These are phyloP conservation scores for Chrysolina haemoptera DNA, from an alignment of 2,888 invertebrate genomes.

Conservation along the genomic window DNA sequence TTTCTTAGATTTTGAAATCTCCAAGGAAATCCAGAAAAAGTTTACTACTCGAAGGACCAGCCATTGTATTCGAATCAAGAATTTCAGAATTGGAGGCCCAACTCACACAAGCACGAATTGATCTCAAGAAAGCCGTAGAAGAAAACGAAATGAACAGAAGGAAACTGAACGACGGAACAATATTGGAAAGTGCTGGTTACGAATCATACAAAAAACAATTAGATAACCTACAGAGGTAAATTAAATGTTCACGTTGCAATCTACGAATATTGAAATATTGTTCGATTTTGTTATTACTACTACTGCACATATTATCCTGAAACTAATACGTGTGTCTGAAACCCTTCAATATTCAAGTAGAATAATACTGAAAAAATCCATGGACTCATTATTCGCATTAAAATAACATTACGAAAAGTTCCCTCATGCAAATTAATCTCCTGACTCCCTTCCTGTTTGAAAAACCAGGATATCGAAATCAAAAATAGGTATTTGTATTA, in stretches of 20 bases:
- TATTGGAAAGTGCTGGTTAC: slow-evolving; percentile 73
- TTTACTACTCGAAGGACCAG: slow-evolving; percentile 78
- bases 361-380: too few relatives aligned
- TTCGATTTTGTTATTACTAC: too few relatives aligned
- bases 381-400: too few relatives aligned
- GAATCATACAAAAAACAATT: slow-evolving; percentile 80
- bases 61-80: slow-evolving; percentile 87
- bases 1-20: slow-evolving; percentile 56
- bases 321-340: too few relatives aligned
- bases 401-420: too few relatives aligned
- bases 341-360: too few relatives aligned
- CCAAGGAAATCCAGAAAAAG: slow-evolving; percentile 58
- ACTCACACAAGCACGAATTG: slow-evolving; percentile 83
- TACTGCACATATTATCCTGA: too few relatives aligned
- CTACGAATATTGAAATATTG: too few relatives aligned
- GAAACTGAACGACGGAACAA: slow-evolving; percentile 66
- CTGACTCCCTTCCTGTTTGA: too few relatives aligned
- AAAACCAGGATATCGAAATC: too few relatives aligned
- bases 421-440: too few relatives aligned
- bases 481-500: too few relatives aligned
- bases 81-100: slow-evolving; percentile 90
- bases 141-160: slow-evolving; percentile 74
- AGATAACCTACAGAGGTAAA: slow-evolving; percentile 78
- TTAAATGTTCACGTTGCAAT: background rate
- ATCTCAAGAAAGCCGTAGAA: slow-evolving; percentile 81